phyloP scores from a whole-genome alignment of 2,888 invertebrate genomes.

The Spisula solida region DNA sequence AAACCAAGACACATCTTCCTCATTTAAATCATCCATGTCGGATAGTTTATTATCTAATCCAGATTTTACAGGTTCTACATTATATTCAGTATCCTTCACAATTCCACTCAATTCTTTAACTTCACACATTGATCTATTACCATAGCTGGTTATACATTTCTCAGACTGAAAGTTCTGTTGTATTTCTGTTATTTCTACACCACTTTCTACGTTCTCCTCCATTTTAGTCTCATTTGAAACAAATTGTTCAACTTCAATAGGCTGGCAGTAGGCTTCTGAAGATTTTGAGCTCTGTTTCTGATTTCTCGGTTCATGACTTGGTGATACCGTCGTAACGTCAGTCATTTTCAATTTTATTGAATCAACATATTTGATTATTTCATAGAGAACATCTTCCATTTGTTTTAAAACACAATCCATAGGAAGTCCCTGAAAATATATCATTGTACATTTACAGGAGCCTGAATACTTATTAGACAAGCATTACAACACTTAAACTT shows the following conservation, averaged over 20 bases:
- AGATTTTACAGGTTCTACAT: not conserved
- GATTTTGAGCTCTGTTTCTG: not conserved
- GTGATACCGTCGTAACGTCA: not conserved
- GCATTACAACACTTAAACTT: not conserved
- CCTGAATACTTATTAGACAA: not conserved
- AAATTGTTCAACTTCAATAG: not conserved
- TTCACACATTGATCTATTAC: not conserved
- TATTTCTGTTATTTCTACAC: not conserved
- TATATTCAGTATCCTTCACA: not conserved
- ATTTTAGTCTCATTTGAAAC: not conserved
- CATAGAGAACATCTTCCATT: constrained; percentile 29
- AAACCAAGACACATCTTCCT: constrained; percentile 21
- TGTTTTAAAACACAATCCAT: not conserved
- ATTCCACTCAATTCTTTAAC: not conserved
- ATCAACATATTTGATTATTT: constrained; percentile 33
- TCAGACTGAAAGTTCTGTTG: not conserved
- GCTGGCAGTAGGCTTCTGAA: not conserved
- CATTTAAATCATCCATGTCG: not conserved
- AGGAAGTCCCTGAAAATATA: constrained; percentile 37
- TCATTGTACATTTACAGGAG: not conserved
- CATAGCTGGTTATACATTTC: not conserved
- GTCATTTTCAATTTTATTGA: not conserved
- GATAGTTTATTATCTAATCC: not conserved
- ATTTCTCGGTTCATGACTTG: not conserved
- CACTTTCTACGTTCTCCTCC: not conserved